Evolutionary conservation across 2,888 invertebrate species (phyloP).

Genomic region (Cerceris ruficornis): DNA sequence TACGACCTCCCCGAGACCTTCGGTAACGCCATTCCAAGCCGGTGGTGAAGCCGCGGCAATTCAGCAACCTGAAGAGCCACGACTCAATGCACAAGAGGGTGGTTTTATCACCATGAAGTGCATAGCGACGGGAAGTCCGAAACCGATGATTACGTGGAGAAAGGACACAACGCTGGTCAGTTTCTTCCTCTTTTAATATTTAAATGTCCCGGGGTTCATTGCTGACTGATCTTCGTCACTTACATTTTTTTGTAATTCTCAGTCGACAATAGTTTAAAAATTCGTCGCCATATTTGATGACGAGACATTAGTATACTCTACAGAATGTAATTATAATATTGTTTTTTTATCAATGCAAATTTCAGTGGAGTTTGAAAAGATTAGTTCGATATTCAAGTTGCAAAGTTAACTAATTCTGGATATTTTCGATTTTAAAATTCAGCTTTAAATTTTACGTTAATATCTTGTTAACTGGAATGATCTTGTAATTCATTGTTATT

Average conservation of each 20-base stretch:
- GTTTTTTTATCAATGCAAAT: too few relatives aligned
- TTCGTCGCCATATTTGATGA: too few relatives aligned
- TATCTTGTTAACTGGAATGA: neutral
- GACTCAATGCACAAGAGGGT: slow-evolving; percentile 87
- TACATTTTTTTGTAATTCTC: too few relatives aligned
- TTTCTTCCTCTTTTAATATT: neutral
- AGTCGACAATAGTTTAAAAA: too few relatives aligned
- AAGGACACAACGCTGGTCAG: slow-evolving; percentile 88
- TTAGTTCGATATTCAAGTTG: too few relatives aligned
- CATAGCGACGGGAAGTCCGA: slow-evolving; percentile 89
- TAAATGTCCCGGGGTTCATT: too few relatives aligned
- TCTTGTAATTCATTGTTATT: neutral
- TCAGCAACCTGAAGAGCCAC: slow-evolving; percentile 83
- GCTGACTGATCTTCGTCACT: too few relatives aligned
- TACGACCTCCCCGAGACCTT: slow-evolving; percentile 73
- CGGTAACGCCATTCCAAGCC: slow-evolving; percentile 59
- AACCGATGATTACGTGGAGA: slow-evolving; percentile 90
- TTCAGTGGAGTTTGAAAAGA: too few relatives aligned
- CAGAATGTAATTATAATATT: too few relatives aligned
- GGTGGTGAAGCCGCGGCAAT: slow-evolving; percentile 73
- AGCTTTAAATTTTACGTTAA: neutral
- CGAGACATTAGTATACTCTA: too few relatives aligned
- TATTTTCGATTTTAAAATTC: too few relatives aligned
- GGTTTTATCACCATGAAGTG: slow-evolving; percentile 89
- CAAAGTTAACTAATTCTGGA: too few relatives aligned